Base-by-base conservation (phyloP, 1,140 invertebrate species). In the Bradynema listronoti region DNA sequence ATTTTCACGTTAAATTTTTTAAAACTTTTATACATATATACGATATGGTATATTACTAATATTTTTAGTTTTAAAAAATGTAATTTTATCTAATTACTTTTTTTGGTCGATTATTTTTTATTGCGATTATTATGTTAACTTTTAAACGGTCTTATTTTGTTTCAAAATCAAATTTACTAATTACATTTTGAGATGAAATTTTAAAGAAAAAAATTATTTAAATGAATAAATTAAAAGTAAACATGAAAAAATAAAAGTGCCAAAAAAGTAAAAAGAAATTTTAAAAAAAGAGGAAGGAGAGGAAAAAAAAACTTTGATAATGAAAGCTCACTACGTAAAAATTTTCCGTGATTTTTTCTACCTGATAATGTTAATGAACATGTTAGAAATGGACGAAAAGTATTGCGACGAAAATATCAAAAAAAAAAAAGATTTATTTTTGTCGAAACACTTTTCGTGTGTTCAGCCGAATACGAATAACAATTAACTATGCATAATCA, bases 191-290 rank as follows among this genome's bases (percentile, higher is more conserved):
- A 11, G 24, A 27, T 3, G 30, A 46, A 46, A 45, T 27, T 16
- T 45, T 7, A 45, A n/a, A 45, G 42, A 45, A 19, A 19, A 45
- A 45, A 45, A 19, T 45, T 45, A 16, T 45, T 19, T 16, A 45
- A 11, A 27, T 46, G 25, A 22, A 46, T 19, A n/a, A 46, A 16
- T 27, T 25, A 3, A 45, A 9, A 27, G 30, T 27, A 14, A 22
- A 16, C 5, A 46, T 46, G 24, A 25, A 27, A 5, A 14, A 4
- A 14, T 22, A 4, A 22, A 27, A 46, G 30, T 27, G 45, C 19
- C 16, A 19, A 25, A 46, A 46, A 46, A 46, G 30, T 22, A 14
- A 46, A 5, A 14, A 24, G 16, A 46, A 29, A 29, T n/a, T n/a
- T n/a, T n/a, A n/a, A n/a, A n/a, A n/a, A n/a, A n/a, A n/a, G 16